Base-by-base conservation (phyloP, 2,113 vertebrate species). In the Misgurnus anguillicaudatus region DNA sequence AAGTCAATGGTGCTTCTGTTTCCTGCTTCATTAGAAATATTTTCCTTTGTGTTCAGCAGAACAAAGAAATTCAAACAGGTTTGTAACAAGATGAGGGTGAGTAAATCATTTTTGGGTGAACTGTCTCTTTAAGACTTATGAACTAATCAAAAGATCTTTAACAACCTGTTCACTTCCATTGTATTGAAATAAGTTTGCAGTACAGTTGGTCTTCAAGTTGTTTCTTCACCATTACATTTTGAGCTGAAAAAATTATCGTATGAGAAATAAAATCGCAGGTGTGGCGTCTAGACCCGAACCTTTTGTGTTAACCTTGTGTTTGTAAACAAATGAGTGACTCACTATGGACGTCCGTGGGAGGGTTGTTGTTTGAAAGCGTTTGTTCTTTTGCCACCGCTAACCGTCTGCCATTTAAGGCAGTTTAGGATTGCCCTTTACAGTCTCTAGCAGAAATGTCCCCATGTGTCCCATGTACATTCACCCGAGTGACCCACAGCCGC, bases 361-460 rank as follows among this genome's bases (percentile, higher is more conserved):
- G 4, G 4, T n/a, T 57, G n/a, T 57, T 74, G 39, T 74, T 74
- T 62, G 57, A 47, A 74, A 61, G 41, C 21, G 45, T 74, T 75
- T 64, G 58, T 75, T 75, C 14, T 63, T 76, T 21, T 64, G 13
- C 72, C 61, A 38, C 61, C 73, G 19, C 61, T 64, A 53, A 64
- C 73, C 36, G 60, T 47, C 17, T 76, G 73, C 73, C 73, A 76
- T 76, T 76, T 75, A 24, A 75, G 73, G 58, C 24, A 38, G 58
- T 75, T 64, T 21, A 64, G 45, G 55, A 51, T 76, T 64, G 73
- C 47, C 61, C 73, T 76, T 76, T 76, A 76, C 48, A 63, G 73
- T 64, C 45, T 45, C 42, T 64, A 64, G 61, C 21, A 0, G 31
- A 76, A 76, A 76, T 64, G 42, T 76, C 73, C 73, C 73, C 11